Evolutionary conservation across 2,888 invertebrate genomes (phyloP), one percentile per base, ranked within the genome.

Genomic region (Periphyllus acericola): DNA sequence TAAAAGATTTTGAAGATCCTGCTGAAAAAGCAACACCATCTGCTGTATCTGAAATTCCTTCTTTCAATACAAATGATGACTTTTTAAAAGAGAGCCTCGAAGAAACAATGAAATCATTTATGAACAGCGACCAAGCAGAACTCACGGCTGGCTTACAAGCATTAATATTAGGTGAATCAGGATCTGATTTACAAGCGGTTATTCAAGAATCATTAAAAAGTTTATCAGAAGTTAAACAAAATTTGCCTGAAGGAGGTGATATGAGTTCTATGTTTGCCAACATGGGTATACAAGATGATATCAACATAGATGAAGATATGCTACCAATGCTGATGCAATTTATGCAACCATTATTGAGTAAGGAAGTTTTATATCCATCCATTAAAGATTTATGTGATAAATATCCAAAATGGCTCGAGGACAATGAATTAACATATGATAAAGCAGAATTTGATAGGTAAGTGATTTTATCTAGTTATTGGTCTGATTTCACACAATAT

Each of bases 281-380:
- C 29, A 85, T 87, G 80, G 80, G 89, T 55, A 66, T 88, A 29
- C 71, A 86, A 74, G 85, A 84, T 1, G 88, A 89, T 78, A 36
- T 89, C 17, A 89, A 78, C n/a, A 36, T 81, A 55, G 88, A 89
- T 4, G 86, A 82, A 21, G 86, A 79, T 32, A 78, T 89, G 71
- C 40, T 89, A 11, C 89, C 89, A 14, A 82, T 89, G 52, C 75
- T 89, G 85, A 89, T 89, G 68, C 85, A 88, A 79, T 85, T 89
- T 87, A 85, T 89, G 46, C 89, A 89, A 82, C 88, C 85, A 75
- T 76, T 89, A 36, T 82, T 89, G 40, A 88, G 89, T 40, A 89
- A 89, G 60, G 89, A 89, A 55, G 85, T 89, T 1, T 79, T 89
- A 32, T 89, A 86, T 83, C 89, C 89, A 55, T 89, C 89, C 19